Percentiles rank a stretch among this genome's conserved stretches.
phyloP scores from a whole-genome alignment of 2,888 invertebrate species.

The Megamerina dolium region DNA sequence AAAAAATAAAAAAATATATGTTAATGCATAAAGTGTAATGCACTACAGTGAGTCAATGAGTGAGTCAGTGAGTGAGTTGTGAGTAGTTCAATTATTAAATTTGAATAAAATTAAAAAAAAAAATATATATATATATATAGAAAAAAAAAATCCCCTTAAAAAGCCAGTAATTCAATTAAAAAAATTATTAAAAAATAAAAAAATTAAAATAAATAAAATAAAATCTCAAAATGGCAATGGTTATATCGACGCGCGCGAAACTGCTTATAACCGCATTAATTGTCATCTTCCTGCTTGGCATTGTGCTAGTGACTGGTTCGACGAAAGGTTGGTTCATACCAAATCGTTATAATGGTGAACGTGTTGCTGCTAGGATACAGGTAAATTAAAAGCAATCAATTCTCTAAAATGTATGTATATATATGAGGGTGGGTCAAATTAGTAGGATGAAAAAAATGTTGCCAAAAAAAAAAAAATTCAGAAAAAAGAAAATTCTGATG shows the following conservation, averaged over 20 bases:
- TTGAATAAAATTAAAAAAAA: background rate
- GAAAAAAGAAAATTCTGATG: no score
- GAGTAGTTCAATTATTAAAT: background rate
- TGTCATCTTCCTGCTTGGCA: slow-evolving; percentile 54
- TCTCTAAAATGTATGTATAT: no score
- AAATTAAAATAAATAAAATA: slow-evolving; percentile 5
- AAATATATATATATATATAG: slow-evolving; percentile 1
- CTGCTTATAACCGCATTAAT: slow-evolving; percentile 57
- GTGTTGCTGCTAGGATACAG: slow-evolving; percentile 56
- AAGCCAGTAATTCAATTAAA: slow-evolving; percentile 2
- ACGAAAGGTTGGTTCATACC: slow-evolving; percentile 60
- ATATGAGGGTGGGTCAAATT: no score
- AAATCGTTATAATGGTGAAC: slow-evolving; percentile 52
- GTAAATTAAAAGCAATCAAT: no score
- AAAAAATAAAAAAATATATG: no score
- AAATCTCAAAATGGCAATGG: slow-evolving; percentile 56
- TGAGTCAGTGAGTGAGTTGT: no score
- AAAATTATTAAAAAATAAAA: slow-evolving; percentile 1
- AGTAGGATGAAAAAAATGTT: no score
- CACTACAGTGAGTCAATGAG: no score
- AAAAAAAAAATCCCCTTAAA: background rate
- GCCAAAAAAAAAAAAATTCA: no score
- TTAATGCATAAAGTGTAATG: no score
- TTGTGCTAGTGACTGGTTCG: slow-evolving; percentile 55
- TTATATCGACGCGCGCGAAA: slow-evolving; percentile 59